Percentiles rank a stretch among this genome's conserved stretches.
Evolutionary conservation across 2,113 vertebrate species (phyloP).

Genomic region (Mustela lutreola): DNA sequence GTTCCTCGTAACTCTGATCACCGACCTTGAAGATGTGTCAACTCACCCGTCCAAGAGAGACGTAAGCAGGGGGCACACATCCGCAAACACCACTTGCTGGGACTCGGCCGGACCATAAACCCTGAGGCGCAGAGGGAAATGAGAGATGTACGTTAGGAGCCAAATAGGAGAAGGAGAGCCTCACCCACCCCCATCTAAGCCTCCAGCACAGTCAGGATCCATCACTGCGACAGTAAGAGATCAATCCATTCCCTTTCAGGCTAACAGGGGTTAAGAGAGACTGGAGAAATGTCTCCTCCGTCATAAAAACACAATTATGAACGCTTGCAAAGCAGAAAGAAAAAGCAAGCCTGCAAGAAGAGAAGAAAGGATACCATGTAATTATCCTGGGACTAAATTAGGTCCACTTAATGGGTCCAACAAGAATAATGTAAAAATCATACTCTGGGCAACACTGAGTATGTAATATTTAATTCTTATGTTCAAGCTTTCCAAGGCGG

Average conservation of each 20-base stretch:
- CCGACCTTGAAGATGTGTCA: not conserved
- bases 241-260: not conserved
- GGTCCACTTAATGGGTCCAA: not conserved
- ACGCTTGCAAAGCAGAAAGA: not conserved
- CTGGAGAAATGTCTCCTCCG: not conserved
- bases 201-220: accelerated
- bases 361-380: not conserved
- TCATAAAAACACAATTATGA: not conserved
- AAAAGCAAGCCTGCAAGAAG: not conserved
- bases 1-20: not conserved
- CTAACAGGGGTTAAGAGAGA: not conserved
- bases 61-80: constrained; percentile 90
- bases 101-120: constrained; percentile 89
- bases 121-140: constrained; percentile 80
- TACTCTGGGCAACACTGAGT: not conserved
- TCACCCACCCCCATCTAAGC: accelerated
- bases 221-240: not conserved
- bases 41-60: constrained; percentile 93
- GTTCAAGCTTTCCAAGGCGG: not conserved
- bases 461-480: not conserved
- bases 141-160: accelerated
- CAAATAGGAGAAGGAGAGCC: accelerated
- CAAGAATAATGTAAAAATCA: no score
- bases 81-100: constrained; percentile 90
- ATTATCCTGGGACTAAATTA: not conserved